Conservation (phyloP, 2,888 invertebrate genomes). For the Lottia gigantea region DNA sequence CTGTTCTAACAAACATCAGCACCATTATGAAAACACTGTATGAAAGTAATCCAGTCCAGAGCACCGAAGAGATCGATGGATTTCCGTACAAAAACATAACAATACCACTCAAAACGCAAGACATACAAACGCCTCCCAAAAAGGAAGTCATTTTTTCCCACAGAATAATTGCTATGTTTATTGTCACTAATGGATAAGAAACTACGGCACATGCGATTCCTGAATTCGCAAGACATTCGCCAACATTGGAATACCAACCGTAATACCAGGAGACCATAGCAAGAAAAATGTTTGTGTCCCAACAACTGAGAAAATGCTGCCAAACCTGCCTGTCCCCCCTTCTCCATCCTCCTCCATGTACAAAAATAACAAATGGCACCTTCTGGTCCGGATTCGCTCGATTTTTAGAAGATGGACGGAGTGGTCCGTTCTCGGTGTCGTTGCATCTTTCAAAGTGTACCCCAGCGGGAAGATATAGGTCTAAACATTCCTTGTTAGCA, state of each 20-base stretch:
- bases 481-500: neutral
- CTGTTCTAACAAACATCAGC: slow-evolving; percentile 19
- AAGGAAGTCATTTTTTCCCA: slow-evolving; percentile 43
- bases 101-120: neutral
- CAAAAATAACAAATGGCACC: slow-evolving; percentile 44
- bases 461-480: neutral
- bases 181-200: slow-evolving; percentile 45
- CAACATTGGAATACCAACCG: slow-evolving; percentile 42
- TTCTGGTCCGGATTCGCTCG: too few species aligned
- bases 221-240: slow-evolving; percentile 36
- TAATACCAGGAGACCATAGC: slow-evolving; percentile 33
- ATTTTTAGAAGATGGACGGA: too few species aligned
- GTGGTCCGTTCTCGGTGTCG: too few species aligned
- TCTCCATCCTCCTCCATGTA: slow-evolving; percentile 55
- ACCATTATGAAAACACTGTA: slow-evolving; percentile 19
- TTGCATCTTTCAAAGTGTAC: too few species aligned
- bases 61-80: neutral
- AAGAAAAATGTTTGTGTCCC: slow-evolving; percentile 46
- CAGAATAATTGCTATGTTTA: slow-evolving; percentile 29
- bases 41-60: slow-evolving; percentile 7
- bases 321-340: slow-evolving; percentile 44
- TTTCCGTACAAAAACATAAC: neutral
- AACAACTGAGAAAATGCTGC: slow-evolving; percentile 42
- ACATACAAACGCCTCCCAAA: slow-evolving; percentile 10
- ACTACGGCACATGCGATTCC: slow-evolving; percentile 48